A percentile compares a stretch with the other conserved stretches of the same genome.
Evolutionary conservation across 2,888 invertebrate genomes (phyloP).

Genomic region (Macrosiphum euphorbiae): DNA sequence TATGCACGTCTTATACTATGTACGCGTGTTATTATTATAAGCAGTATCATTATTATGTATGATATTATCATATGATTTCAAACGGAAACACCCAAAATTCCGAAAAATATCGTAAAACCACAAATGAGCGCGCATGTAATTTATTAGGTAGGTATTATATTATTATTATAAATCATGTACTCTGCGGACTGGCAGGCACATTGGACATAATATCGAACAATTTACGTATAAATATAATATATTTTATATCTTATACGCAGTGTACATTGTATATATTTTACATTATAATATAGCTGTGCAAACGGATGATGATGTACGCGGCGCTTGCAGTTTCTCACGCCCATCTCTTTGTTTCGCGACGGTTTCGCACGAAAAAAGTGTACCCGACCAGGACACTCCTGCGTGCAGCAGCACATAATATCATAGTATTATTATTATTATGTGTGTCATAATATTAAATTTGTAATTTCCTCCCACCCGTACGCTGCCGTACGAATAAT

Average conservation of each 20-base stretch:
- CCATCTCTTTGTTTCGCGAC: constrained; percentile 16
- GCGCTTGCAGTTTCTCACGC: constrained; percentile 19
- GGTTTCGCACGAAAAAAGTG: not conserved
- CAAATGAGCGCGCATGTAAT: not conserved
- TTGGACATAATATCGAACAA: not conserved
- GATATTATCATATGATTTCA: not conserved
- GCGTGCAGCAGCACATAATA: not conserved
- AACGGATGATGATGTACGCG: not conserved
- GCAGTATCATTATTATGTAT: not conserved
- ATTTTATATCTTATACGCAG: not conserved
- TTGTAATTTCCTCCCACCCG: not conserved
- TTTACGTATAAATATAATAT: not conserved
- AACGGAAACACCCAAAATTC: not conserved
- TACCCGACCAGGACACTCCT: not conserved
- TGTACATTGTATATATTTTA: not conserved
- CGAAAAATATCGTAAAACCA: not conserved
- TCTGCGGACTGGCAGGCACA: not conserved
- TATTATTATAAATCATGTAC: not conserved
- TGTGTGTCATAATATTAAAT: not conserved
- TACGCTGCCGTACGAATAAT: not conserved
- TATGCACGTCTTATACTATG: not conserved
- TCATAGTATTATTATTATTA: not conserved
- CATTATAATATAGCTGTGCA: not conserved
- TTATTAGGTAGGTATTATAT: not conserved
- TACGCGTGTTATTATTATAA: not conserved